Evolutionary conservation across 1,140 invertebrate genomes (phyloP).

Genomic region (Drosophila oshimai): DNA sequence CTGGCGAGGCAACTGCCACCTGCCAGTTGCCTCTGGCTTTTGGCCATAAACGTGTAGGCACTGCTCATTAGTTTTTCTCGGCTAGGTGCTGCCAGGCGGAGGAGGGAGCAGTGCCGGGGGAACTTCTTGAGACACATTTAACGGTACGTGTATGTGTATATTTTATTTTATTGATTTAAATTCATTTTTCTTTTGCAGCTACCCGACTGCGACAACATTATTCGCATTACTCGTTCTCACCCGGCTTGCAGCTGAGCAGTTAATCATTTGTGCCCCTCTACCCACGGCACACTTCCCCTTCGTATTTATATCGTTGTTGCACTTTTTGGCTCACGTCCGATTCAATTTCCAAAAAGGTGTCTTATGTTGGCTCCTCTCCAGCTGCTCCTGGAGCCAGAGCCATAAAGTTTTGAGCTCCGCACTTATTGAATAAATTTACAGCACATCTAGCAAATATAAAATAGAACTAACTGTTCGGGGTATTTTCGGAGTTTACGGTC

Average conservation of each 20-base stretch:
- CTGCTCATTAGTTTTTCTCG: constrained; percentile 74
- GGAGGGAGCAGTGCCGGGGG: background rate
- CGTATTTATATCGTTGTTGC: constrained; percentile 34
- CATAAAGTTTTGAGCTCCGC: constrained; percentile 41
- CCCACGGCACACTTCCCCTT: background rate
- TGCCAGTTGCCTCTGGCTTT: constrained; percentile 52
- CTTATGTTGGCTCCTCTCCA: constrained; percentile 30
- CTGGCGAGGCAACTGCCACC: constrained; percentile 17
- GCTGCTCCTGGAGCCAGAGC: constrained; percentile 14
- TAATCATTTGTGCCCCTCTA: constrained; percentile 53
- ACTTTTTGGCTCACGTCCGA: constrained; percentile 51
- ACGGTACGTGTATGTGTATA: constrained; percentile 20
- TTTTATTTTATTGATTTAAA: constrained; percentile 70
- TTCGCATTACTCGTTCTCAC: constrained; percentile 23
- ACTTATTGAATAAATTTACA: constrained; percentile 36
- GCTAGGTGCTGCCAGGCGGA: background rate
- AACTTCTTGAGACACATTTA: constrained; percentile 37
- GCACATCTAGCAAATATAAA: constrained; percentile 1
- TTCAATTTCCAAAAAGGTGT: constrained; percentile 53
- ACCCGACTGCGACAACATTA: constrained; percentile 49
- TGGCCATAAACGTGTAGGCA: constrained; percentile 67
- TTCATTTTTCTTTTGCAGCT: constrained; percentile 51
- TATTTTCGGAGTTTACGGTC: background rate
- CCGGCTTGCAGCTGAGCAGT: constrained; percentile 44
- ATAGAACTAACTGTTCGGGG: background rate